Conservation (phyloP, 2,797 vertebrate species). For the Tiaroga cobitis region DNA sequence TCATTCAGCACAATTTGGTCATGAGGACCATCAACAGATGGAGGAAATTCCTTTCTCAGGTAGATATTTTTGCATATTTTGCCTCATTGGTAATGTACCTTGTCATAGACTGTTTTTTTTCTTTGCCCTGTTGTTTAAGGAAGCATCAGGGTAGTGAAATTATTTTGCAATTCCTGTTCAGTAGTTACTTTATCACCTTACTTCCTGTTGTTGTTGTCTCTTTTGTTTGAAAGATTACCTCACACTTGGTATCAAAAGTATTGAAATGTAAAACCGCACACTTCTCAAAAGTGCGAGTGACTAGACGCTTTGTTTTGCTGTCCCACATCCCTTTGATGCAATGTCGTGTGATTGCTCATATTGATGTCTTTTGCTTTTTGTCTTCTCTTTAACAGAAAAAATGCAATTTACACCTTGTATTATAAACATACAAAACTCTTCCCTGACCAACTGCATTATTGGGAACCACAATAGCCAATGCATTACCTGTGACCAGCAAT, state of each 20-base stretch:
- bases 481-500: conserved; percentile 58
- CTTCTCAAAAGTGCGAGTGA: background rate
- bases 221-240: background rate
- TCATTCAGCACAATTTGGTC: conserved; percentile 23
- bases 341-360: background rate
- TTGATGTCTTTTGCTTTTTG: conserved; percentile 13
- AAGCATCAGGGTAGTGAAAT: background rate
- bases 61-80: conserved; percentile 38
- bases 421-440: conserved; percentile 80
- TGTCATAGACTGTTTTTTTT: background rate
- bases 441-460: conserved; percentile 72
- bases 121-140: background rate
- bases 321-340: conserved; percentile 32
- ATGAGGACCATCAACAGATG: conserved; percentile 32
- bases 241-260: background rate
- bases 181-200: background rate
- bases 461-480: conserved; percentile 62
- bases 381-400: conserved; percentile 38
- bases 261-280: background rate
- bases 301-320: conserved; percentile 42
- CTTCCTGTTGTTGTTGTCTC: conserved; percentile 18
- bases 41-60: conserved; percentile 56
- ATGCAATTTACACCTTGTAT: conserved; percentile 64
- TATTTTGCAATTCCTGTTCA: background rate
- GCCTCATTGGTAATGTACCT: background rate